Evolutionary conservation across 1,140 invertebrate genomes (phyloP), one percentile per base, ranked within the genome.

Genomic region (Caenorhabditis remanei): DNA sequence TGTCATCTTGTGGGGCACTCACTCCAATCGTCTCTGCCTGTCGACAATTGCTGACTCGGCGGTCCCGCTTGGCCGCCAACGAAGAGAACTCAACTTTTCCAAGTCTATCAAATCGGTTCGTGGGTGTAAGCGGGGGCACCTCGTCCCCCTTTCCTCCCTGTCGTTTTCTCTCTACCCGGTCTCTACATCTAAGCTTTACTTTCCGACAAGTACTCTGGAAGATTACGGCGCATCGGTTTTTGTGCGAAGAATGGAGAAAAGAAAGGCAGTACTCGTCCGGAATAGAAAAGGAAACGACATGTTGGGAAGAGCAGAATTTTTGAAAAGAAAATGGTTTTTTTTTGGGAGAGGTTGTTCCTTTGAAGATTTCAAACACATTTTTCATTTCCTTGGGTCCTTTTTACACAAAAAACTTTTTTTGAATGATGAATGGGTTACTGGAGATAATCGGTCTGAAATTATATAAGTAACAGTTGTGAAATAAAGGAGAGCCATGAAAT

Each of bases 161-260:
- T 79, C 46, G 46, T 50, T 50, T 46, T 32, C 40, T 11, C 65
- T 79, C 71, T 50, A 50, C 46, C 41, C 46, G 46, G 71, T 50
- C 71, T 41, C 21, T 48, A 46, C 71, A 79, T 79, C 71, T 24
- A 79, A 79, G 71, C 71, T 79, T 79, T 79, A 79, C 71, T 79
- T 79, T 50, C 71, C 71, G 71, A 79, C 71, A 79, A 79, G 71
- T 79, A 79, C 71, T 79, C 71, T 79, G 71, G 71, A 79, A 79
- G 71, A 79, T 79, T 79, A 79, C 71, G 71, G 71, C 71, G 71
- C 71, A 79, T 79, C 71, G 71, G 71, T 79, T 79, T 79, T 79
- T 79, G 71, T 79, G 71, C 9, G 71, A 50, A 50, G 71, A 79
- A 79, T 79, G 71, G 71, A 8, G 61, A 79, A 75, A 11, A 46